A percentile compares a stretch with the other conserved stretches of the same genome.
Evolutionary conservation across 2,113 vertebrate species (phyloP).

Genomic region (Pseudonaja textilis): DNA sequence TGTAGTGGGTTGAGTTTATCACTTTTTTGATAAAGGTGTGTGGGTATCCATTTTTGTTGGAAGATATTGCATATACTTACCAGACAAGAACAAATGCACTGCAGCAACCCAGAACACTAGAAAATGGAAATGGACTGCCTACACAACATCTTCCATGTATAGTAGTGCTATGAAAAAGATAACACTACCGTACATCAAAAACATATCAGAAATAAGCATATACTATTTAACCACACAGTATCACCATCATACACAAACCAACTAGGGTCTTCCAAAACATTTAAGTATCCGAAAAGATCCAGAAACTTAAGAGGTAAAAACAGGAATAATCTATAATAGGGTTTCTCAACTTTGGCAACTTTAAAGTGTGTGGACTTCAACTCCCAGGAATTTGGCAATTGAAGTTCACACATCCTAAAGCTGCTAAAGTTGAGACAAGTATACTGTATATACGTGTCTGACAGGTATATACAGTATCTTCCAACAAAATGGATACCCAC

Average conservation of each 20-base stretch:
- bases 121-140: not conserved
- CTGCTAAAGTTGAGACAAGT: not conserved
- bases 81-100: not conserved
- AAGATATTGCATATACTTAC: not conserved
- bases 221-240: not conserved
- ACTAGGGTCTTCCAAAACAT: not conserved
- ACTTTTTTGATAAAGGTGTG: not conserved
- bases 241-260: not conserved
- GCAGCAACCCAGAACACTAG: not conserved
- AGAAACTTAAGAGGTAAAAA: not conserved
- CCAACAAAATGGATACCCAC: not conserved
- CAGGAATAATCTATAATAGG: not conserved
- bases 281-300: not conserved
- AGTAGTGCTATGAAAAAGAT: not conserved
- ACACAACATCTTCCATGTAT: not conserved
- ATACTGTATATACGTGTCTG: not conserved
- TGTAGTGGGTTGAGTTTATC: not conserved
- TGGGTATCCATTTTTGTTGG: not conserved
- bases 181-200: not conserved
- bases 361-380: not conserved
- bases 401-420: not conserved
- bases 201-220: not conserved
- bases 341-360: not conserved
- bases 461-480: not conserved
- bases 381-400: not conserved